Evolutionary conservation across 2,888 invertebrate species (phyloP).

Genomic region (Cancer borealis): DNA sequence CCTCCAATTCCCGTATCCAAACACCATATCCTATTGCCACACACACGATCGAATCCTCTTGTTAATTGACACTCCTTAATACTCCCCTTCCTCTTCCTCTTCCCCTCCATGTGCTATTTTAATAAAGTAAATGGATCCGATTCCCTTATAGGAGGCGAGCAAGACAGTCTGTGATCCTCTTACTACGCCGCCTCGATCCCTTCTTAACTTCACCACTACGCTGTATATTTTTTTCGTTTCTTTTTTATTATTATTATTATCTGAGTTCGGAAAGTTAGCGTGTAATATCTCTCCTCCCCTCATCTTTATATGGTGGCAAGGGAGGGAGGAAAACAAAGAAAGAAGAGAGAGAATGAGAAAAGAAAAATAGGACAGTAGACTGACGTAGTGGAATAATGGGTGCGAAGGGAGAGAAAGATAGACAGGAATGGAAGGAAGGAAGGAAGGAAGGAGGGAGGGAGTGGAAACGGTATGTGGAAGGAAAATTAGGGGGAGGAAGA

Average conservation of each 20-base stretch:
- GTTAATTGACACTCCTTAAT: constrained; percentile 14
- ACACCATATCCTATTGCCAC: neutral
- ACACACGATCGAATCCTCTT: constrained; percentile 12
- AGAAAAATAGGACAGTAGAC: neutral
- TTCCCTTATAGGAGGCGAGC: constrained; percentile 7
- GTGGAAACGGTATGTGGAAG: neutral
- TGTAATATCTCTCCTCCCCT: neutral
- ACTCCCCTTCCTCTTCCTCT: neutral
- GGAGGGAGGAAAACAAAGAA: neutral
- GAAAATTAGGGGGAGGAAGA: neutral
- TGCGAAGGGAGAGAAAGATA: neutral
- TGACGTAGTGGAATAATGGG: neutral
- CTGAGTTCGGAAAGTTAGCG: constrained; percentile 12
- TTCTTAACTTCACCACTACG: neutral
- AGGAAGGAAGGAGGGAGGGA: neutral
- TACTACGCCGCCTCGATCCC: constrained; percentile 6
- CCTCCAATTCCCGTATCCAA: constrained; percentile 25
- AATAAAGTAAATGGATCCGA: constrained; percentile 13
- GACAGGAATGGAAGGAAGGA: constrained; percentile 25
- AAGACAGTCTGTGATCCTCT: constrained; percentile 9
- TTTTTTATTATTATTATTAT: neutral
- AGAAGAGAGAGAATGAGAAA: neutral
- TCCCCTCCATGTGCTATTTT: constrained; percentile 12
- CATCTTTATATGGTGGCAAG: neutral
- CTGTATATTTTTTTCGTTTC: neutral